Evolutionary conservation across 2,888 invertebrate species (phyloP), one percentile per base, ranked within the genome.

Genomic region (Phlogophora meticulosa): DNA sequence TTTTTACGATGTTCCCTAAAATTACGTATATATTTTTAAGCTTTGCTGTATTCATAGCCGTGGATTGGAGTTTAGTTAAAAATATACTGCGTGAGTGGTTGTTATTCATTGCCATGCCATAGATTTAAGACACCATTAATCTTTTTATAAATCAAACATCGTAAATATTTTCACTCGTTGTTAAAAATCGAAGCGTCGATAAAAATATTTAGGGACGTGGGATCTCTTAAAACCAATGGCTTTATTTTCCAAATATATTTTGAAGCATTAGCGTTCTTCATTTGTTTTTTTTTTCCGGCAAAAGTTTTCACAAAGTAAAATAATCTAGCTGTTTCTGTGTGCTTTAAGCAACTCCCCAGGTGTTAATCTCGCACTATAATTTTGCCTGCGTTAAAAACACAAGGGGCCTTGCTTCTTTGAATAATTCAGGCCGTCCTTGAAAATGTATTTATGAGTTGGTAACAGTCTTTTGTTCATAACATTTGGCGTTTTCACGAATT

Each of bases 11-110:
- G 70, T 55, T 70, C 72, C 74, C 51, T 48, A 69, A 80, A 67
- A 68, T 43, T 61, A 17, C n/a, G 80, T 28, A 66, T 78, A 82
- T 86, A 88, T 89, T 91, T 83, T 87, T 85, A 78, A 79, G 85
- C 88, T 86, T 86, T 83, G 86, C 79, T 75, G 72, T 88, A 88
- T 84, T 88, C 88, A 88, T 91, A 91, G 88, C 83, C 59, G 36
- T 65, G 69, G 77, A 84, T 84, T 82, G 71, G 63, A 67, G 67
- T 81, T 83, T 71, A 78, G 76, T 77, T 78, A 76, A 65, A 82
- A 77, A 79, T 82, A 73, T 72, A 55, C 67, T 24, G 45, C 34
- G 40, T 42, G 55, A 64, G 58, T 68, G 32, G 55, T 61, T 24
- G 46, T 65, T 55, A 62, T 68, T 68, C 24, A 52, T 45, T 52